Evolutionary conservation across 2,888 invertebrate species (phyloP), one percentile per base, ranked within the genome.

Genomic region (Chrysomela aeneicollis): DNA sequence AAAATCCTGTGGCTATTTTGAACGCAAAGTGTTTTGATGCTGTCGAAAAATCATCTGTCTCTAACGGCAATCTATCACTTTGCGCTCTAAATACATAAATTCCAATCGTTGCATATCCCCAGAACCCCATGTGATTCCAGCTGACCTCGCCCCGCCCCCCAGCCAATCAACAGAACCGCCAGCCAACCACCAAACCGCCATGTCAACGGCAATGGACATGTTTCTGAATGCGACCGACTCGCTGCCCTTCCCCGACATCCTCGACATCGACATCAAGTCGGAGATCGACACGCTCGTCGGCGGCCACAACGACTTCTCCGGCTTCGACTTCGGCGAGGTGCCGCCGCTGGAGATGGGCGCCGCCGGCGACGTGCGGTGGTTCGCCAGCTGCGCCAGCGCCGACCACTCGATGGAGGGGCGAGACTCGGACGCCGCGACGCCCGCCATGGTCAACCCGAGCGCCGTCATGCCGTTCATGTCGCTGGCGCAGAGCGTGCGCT

Each of bases 251-350:
- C 93, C 94, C 82, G 95, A 95, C 79, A 93, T 95, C 91, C 87
- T 95, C 71, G 94, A 95, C 79, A 91, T 93, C 82, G 95, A 95
- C 79, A 93, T 95, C 68, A 92, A 93, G 79, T 89, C 90, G 71
- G 94, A 94, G 83, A 92, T 93, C 74, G 94, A 92, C 68, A 90
- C 90, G 60, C 89, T 92, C 63, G 88, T 93, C 53, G 90, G 91
- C 66, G 90, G 90, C 67, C 88, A 88, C 70, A 89, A 89, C 76
- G 88, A 88, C 74, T 85, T 88, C 18, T 82, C 88, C 73, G 87
- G 87, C 63, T 84, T 88, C 76, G 87, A 87, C 80, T 88, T 88
- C 79, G 85, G 86, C 47, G 88, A 88, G 76, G 80, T 89, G 78
- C 88, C 89, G 18, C 87, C 88, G 0, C 81, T 91, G 74, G 90